Evolutionary conservation across 2,797 vertebrate species (phyloP).

Genomic region (Lagodon rhomboides): DNA sequence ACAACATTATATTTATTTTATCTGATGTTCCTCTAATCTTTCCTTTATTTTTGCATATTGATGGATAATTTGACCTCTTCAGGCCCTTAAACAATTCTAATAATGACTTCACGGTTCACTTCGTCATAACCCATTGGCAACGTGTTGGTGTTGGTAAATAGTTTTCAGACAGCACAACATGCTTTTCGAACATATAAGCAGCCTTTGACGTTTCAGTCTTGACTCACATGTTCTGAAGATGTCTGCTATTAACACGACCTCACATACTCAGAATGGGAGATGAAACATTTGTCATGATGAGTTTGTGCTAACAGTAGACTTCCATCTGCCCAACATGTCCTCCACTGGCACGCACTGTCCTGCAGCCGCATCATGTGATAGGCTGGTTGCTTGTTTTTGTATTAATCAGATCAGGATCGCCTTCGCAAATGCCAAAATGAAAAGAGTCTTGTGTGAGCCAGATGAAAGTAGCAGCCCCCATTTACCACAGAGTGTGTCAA

Average conservation of each 20-base stretch:
- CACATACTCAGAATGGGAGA: background rate
- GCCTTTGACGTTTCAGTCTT: background rate
- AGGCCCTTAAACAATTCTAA: background rate
- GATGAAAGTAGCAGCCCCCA: constrained; percentile 77
- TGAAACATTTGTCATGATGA: background rate
- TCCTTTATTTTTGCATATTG: background rate
- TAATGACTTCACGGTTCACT: background rate
- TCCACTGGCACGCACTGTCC: constrained; percentile 52
- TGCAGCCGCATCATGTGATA: constrained; percentile 77
- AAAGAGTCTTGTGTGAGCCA: constrained; percentile 80
- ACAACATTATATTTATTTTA: background rate
- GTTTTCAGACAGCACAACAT: background rate
- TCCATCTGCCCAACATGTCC: constrained; percentile 48
- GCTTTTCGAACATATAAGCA: background rate
- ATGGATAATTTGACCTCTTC: background rate
- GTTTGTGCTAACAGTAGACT: background rate
- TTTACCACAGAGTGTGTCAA: constrained; percentile 75
- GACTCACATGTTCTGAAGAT: background rate
- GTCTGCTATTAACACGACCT: background rate
- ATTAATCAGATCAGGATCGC: constrained; percentile 75
- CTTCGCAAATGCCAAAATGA: constrained; percentile 75
- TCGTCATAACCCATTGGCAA: background rate
- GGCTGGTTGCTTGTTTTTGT: constrained; percentile 69
- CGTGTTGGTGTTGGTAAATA: background rate
- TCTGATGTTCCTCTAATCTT: background rate